Evolutionary conservation across 2,113 vertebrate genomes (phyloP).

Genomic region (Microtus pennsylvanicus): DNA sequence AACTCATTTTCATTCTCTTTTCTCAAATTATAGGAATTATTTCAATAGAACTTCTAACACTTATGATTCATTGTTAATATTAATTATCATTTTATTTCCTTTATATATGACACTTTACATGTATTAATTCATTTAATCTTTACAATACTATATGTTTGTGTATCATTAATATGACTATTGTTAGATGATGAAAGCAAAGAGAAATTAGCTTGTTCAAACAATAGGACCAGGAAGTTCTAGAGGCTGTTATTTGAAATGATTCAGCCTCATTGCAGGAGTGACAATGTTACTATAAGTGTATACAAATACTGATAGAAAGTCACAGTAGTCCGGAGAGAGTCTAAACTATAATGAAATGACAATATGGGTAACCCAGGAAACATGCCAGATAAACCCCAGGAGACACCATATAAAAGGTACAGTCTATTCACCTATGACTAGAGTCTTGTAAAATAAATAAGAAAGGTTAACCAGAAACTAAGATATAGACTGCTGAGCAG

Average conservation of each 20-base stretch:
- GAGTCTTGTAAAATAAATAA: neutral
- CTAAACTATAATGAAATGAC: constrained; percentile 17
- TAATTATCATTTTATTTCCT: neutral
- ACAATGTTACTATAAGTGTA: neutral
- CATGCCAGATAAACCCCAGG: neutral
- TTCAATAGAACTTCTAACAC: constrained; percentile 19
- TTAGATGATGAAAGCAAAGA: constrained; percentile 23
- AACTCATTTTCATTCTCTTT: neutral
- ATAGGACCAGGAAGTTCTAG: neutral
- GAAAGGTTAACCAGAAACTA: neutral
- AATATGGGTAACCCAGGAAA: neutral
- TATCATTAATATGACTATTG: neutral
- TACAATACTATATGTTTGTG: neutral
- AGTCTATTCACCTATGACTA: neutral
- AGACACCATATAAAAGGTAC: neutral
- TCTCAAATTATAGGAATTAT: constrained; percentile 4
- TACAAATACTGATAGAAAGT: neutral
- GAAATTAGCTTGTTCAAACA: neutral
- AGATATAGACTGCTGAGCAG: neutral
- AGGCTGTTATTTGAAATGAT: neutral
- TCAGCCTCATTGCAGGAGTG: neutral
- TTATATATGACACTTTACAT: neutral
- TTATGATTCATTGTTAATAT: neutral
- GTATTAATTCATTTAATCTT: neutral
- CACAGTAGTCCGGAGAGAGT: neutral